Evolutionary conservation across 2,113 vertebrate genomes (phyloP).

Genomic region (Caracal caracal): DNA sequence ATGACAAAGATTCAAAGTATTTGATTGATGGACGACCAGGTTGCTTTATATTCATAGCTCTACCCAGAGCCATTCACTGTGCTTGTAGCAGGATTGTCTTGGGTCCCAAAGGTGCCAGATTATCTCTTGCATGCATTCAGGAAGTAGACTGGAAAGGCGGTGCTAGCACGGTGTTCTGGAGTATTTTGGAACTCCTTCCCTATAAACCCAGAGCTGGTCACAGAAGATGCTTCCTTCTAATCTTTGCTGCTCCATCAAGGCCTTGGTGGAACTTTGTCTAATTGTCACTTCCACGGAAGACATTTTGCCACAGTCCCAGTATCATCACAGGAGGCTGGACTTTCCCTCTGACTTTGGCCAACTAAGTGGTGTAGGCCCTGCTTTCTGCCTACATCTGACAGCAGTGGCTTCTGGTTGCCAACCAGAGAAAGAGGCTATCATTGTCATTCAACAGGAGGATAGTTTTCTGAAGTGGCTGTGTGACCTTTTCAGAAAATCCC

Average conservation of each 20-base stretch:
- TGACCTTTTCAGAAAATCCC: conserved; percentile 65
- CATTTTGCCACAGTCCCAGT: background rate
- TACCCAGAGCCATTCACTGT: background rate
- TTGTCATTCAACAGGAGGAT: conserved; percentile 61
- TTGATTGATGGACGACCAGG: background rate
- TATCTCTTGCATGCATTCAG: background rate
- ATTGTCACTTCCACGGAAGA: background rate
- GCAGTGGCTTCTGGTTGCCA: conserved; percentile 40
- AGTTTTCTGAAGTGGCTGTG: conserved; percentile 47
- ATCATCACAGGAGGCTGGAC: conserved; percentile 56
- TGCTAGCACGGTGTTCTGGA: background rate
- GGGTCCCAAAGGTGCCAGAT: background rate
- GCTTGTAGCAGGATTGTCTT: background rate
- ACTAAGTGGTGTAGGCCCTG: background rate
- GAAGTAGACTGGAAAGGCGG: background rate
- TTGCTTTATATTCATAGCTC: background rate
- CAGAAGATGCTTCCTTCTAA: background rate
- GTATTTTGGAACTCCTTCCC: background rate
- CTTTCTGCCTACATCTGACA: background rate
- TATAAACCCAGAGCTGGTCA: background rate
- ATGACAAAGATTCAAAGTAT: background rate
- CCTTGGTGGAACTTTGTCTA: background rate
- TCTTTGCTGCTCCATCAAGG: background rate
- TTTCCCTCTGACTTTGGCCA: conserved; percentile 72
- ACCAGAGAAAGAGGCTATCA: conserved; percentile 29